Base-by-base conservation (phyloP, 2,113 vertebrate genomes). In the Forbesichthys papilliferus region DNA sequence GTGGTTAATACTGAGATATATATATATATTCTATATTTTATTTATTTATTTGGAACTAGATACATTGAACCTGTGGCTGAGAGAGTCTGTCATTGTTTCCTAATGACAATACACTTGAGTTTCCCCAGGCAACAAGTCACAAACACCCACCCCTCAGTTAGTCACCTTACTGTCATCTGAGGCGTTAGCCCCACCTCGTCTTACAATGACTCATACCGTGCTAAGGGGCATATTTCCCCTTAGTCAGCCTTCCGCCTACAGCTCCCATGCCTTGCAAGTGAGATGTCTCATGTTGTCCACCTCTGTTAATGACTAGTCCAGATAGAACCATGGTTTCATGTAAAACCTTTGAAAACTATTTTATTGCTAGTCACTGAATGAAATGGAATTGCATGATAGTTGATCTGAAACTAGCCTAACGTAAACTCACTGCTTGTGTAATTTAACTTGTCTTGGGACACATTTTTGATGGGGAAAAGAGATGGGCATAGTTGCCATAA, bases 341-440 rank as follows among this genome's bases (percentile, higher is more conserved):
- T 53, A 42, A n/a, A 27, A 6, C 27, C 27, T 27, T 27, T 27
- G 27, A 27, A 60, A 47, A 46, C 10, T 61, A 53, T 34, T 65
- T 48, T 36, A 65, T 65, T 65, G 27, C 48, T 10, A 49, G 9
- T 27, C 49, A 65, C 49, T 65, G 63, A 65, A 65, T 65, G 42
- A 54, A 69, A 56, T 47, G 7, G 59, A 72, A 53, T 61, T 73
- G 78, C 78, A 80, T 76, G 69, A 12, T 52, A 64, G 34, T 72
- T 56, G 69, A 51, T 56, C 51, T 61, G 46, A 53, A 46, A 51
- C 36, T 16, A 69, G 48, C 56, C 34, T 46, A 62, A 47, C 49
- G 9, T 57, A 36, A 55, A 66, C 67, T 48, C 46, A 66, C 64
- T 42, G 78, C 71, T 69, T 69, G 78, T 46, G 66, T 68, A 56